Percentiles rank a stretch among this genome's conserved stretches.
Conservation (phyloP, 2,113 vertebrate genomes). For the Microtus richardsoni region DNA sequence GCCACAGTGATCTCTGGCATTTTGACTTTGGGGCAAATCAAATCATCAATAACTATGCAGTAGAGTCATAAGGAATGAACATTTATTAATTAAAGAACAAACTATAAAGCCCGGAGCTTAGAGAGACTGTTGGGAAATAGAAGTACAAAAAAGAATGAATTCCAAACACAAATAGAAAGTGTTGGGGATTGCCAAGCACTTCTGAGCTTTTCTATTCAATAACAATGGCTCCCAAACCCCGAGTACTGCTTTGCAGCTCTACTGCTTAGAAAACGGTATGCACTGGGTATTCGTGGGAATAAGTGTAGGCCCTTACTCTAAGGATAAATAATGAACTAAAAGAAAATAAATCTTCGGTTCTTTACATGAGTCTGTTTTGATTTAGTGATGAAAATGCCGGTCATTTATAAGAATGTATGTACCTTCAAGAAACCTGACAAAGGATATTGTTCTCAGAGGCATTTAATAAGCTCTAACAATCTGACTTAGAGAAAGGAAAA, state of each 20-base stretch:
- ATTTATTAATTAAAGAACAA: conserved; percentile 60
- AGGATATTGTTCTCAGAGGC: background rate
- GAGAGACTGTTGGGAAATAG: conserved; percentile 8
- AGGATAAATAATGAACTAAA: background rate
- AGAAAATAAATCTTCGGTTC: conserved; percentile 12
- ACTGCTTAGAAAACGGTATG: background rate
- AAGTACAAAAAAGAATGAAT: conserved; percentile 21
- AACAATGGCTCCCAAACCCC: conserved; percentile 46
- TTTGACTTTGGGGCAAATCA: conserved; percentile 68
- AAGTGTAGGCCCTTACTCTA: background rate
- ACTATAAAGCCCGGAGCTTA: background rate
- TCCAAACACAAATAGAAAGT: conserved; percentile 35
- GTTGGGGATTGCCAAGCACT: background rate
- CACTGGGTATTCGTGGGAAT: conserved; percentile 14
- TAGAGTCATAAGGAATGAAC: background rate
- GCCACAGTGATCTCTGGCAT: conserved; percentile 22
- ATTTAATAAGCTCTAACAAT: conserved; percentile 38
- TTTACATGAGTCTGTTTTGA: conserved; percentile 7
- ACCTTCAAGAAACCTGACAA: conserved; percentile 51
- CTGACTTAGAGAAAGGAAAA: background rate
- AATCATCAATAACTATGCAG: background rate
- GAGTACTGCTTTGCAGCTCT: background rate
- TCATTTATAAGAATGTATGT: conserved; percentile 46
- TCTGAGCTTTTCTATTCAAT: conserved; percentile 6
- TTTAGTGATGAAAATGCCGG: conserved; percentile 10